Evolutionary conservation across 1,140 invertebrate species (phyloP), one percentile per base, ranked within the genome.

Genomic region (Bombus fervidus): DNA sequence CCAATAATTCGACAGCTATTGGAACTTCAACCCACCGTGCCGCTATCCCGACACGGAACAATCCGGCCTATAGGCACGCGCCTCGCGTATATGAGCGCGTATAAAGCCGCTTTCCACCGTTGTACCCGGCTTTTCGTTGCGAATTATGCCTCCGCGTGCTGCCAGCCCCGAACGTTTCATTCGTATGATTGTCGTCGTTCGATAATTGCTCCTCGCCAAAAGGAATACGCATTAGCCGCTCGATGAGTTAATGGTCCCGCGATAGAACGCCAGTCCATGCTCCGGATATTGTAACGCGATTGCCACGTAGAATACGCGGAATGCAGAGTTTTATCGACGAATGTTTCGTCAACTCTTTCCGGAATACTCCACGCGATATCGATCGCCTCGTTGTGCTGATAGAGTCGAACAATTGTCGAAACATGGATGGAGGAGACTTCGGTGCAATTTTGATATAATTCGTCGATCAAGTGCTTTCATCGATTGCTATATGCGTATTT

Each of bases 1-100:
- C 90, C 90, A 87, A 92, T 87, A 91, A 92, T 89, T 92, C 89
- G 84, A 87, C 87, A 82, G 83, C 87, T 87, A 73, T 85, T 85
- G 79, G 88, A 86, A 85, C 83, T 75, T 84, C 87, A 73, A 72
- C 77, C 86, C 79, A 47, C 47, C 47, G 64, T 62, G 77, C 62
- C 57, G 66, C 75, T 77, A 75, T 66, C 31, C 66, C 73, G 73
- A 47, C 85, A 34, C 57, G 37, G 66, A 78, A 84, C 83, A 84
- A 84, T 84, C 66, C 76, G 13, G 66, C 37, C 75, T 78, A 59
- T 77, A n/a, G 82, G 82, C 37, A 53, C 34, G 64, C 62, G 62
- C 43, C 28, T 39, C 82, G 75, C 74, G 28, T 78, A 43, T 72
- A 72, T 41, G 34, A 78, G 31, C 83, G 34, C 73, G 43, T 57